A percentile compares a stretch with the other conserved stretches of the same genome.
These are phyloP conservation scores for Amphibalanus amphitrite DNA, from an alignment of 1,140 invertebrate genomes.

Conservation along the genomic window DNA sequence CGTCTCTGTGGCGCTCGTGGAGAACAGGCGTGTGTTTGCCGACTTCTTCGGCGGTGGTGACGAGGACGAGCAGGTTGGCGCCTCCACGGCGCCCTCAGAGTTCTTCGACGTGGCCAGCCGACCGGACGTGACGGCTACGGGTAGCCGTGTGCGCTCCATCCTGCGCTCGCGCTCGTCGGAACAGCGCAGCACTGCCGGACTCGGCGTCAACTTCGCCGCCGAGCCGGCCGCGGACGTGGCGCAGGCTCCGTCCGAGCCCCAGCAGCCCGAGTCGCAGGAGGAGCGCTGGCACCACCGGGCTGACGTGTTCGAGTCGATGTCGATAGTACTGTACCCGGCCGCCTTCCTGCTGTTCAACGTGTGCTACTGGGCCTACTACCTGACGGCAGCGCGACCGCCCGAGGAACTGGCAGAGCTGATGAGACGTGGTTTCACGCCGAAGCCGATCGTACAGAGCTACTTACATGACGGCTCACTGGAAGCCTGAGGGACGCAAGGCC, in stretches of 20 bases:
- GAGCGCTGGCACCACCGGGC: neutral
- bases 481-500: too few species aligned
- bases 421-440: neutral
- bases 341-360: slow-evolving; percentile 11
- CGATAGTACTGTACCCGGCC: neutral
- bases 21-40: neutral
- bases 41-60: neutral
- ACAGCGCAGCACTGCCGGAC: neutral
- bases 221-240: neutral
- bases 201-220: neutral
- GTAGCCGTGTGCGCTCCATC: neutral
- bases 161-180: neutral
- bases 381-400: neutral
- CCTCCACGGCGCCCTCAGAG: neutral
- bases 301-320: neutral
- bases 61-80: neutral
- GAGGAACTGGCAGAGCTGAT: neutral
- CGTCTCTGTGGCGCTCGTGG: neutral
- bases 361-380: slow-evolving; percentile 13
- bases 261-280: too few species aligned
- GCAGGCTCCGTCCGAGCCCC: too few species aligned
- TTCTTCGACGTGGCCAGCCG: neutral
- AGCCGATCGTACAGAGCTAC: neutral
- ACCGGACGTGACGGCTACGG: neutral
- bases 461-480: too few species aligned